These are phyloP conservation scores for Xerus rutilus DNA, from an alignment of 2,797 vertebrate species.

Conservation along the genomic window DNA sequence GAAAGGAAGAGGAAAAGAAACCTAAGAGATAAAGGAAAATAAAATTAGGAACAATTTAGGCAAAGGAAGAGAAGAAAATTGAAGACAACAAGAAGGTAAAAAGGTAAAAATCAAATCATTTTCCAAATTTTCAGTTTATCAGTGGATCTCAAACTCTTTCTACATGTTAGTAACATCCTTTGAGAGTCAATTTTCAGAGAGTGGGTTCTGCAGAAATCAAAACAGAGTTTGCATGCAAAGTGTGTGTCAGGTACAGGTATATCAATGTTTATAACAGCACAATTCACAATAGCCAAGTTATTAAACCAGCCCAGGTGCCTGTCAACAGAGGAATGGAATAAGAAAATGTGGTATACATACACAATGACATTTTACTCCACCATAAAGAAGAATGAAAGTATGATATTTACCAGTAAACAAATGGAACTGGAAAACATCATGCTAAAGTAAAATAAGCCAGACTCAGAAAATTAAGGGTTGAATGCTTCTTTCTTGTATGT, in stretches of 20 bases:
- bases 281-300: too few relatives aligned
- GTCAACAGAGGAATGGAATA: too few relatives aligned
- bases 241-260: background rate
- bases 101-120: background rate
- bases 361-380: too few relatives aligned
- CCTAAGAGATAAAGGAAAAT: background rate
- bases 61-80: background rate
- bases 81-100: constrained; percentile 19
- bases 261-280: too few relatives aligned
- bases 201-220: background rate
- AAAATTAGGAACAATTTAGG: background rate
- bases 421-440: too few relatives aligned
- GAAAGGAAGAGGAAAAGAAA: background rate
- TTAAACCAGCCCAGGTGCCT: too few relatives aligned
- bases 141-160: background rate
- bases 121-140: background rate
- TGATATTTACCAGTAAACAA: too few relatives aligned
- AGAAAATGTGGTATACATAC: too few relatives aligned
- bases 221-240: background rate
- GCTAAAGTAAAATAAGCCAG: too few relatives aligned
- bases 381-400: too few relatives aligned
- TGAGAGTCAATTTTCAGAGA: background rate
- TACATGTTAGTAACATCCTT: background rate
- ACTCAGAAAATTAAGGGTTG: too few relatives aligned
- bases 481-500: too few relatives aligned